A percentile compares a stretch with the other conserved stretches of the same genome.
Conservation (phyloP, 2,113 vertebrate genomes). For the Ctenodactylus gundi region DNA sequence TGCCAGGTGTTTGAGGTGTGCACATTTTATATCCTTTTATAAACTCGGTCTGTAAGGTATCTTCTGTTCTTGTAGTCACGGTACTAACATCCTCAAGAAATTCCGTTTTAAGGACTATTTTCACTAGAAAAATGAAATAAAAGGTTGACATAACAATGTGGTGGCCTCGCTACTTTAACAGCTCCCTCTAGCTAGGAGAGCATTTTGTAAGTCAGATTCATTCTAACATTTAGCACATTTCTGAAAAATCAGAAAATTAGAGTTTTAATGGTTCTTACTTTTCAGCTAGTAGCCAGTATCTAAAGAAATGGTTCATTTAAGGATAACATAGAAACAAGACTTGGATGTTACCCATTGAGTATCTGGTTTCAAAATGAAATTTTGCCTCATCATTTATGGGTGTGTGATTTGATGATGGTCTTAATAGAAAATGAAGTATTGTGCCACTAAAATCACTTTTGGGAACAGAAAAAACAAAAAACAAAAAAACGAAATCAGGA, state of each 20-base stretch:
- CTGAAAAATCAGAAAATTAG: not conserved
- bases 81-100: not conserved
- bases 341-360: not conserved
- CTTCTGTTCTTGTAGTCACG: not conserved
- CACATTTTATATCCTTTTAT: not conserved
- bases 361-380: not conserved
- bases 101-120: not conserved
- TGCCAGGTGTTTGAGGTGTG: fast-evolving
- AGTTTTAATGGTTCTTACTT: not conserved
- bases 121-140: not conserved
- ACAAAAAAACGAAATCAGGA: not conserved
- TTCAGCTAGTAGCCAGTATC: not conserved
- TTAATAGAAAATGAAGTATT: not conserved
- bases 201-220: not conserved
- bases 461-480: no score
- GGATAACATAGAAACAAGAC: not conserved
- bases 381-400: not conserved
- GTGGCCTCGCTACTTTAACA: not conserved
- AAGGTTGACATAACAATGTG: not conserved
- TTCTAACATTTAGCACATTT: not conserved
- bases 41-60: not conserved
- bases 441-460: not conserved
- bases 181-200: not conserved
- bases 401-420: not conserved
- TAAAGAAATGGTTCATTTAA: not conserved